Percentiles rank a stretch among this genome's conserved stretches.
Evolutionary conservation across 2,113 vertebrate species (phyloP).

Genomic region (Clinocottus analis): DNA sequence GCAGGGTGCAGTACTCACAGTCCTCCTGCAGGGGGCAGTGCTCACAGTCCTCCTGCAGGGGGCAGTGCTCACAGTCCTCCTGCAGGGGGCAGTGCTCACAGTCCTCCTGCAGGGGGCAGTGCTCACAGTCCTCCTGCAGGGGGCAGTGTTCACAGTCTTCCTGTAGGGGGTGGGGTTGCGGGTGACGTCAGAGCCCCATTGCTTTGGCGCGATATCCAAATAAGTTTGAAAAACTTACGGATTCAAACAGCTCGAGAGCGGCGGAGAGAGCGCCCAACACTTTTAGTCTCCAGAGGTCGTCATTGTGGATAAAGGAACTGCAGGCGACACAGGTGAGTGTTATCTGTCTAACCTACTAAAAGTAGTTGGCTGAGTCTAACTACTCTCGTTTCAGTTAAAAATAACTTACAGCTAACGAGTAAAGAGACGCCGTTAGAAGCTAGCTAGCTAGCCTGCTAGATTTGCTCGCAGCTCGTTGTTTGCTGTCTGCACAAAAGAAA

Average conservation of each 20-base stretch:
- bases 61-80: slow-evolving; percentile 6
- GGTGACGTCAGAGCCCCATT: slow-evolving; percentile 46
- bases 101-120: slow-evolving; percentile 31
- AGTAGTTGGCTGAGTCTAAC: not conserved
- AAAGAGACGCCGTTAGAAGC: not conserved
- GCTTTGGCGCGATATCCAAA: slow-evolving; percentile 71
- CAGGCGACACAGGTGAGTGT: slow-evolving; percentile 22
- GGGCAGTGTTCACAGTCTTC: not conserved
- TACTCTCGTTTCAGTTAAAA: fast-evolving
- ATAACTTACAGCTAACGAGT: not conserved
- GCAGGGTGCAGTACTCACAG: slow-evolving; percentile 1
- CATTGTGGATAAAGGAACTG: not conserved
- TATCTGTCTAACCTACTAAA: not conserved
- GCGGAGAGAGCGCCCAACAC: not conserved
- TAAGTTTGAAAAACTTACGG: slow-evolving; percentile 68
- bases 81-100: not conserved
- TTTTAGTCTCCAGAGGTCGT: too few species aligned
- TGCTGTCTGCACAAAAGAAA: not conserved
- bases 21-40: not conserved
- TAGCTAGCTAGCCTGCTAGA: slow-evolving; percentile 34
- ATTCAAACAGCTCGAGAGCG: slow-evolving; percentile 31
- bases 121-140: too few species aligned
- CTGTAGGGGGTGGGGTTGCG: slow-evolving; percentile 28
- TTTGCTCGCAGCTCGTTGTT: not conserved
- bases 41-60: not conserved